phyloP scores from a whole-genome alignment of 2,797 vertebrate species.

The Danio jaintianensis region DNA sequence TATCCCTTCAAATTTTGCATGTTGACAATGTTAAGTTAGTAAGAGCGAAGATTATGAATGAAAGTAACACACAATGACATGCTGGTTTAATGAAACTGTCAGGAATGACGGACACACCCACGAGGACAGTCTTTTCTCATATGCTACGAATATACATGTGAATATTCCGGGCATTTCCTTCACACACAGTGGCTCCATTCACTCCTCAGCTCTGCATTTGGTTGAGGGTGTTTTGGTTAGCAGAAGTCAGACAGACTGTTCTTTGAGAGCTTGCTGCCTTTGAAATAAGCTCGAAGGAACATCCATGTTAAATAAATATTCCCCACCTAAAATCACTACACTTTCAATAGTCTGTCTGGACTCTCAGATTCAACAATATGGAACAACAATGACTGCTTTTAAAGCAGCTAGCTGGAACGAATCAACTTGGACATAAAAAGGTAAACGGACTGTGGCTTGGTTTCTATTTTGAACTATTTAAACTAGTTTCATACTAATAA shows the following conservation, averaged over 20 bases:
- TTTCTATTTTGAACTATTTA: neutral
- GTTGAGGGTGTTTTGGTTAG: constrained; percentile 70
- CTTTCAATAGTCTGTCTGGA: constrained; percentile 62
- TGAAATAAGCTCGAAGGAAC: constrained; percentile 74
- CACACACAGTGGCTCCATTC: constrained; percentile 74
- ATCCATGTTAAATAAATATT: constrained; percentile 78
- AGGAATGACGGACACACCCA: constrained; percentile 33
- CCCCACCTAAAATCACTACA: constrained; percentile 65
- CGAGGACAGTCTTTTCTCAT: constrained; percentile 39
- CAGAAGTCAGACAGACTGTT: constrained; percentile 69
- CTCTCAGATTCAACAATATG: constrained; percentile 10
- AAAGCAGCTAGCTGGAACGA: neutral
- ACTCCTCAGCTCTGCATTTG: constrained; percentile 50
- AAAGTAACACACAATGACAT: constrained; percentile 17
- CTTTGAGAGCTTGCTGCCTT: constrained; percentile 74
- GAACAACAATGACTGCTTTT: neutral
- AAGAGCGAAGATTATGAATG: neutral
- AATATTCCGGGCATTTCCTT: constrained; percentile 51
- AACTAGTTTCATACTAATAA: neutral
- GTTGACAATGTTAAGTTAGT: neutral
- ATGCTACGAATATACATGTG: constrained; percentile 53
- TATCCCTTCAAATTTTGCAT: no score
- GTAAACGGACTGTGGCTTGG: neutral
- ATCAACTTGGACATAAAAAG: neutral
- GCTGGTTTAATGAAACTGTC: constrained; percentile 9